These are phyloP conservation scores for Peromyscus maniculatus DNA, from an alignment of 2,113 vertebrate species.

Conservation along the genomic window DNA sequence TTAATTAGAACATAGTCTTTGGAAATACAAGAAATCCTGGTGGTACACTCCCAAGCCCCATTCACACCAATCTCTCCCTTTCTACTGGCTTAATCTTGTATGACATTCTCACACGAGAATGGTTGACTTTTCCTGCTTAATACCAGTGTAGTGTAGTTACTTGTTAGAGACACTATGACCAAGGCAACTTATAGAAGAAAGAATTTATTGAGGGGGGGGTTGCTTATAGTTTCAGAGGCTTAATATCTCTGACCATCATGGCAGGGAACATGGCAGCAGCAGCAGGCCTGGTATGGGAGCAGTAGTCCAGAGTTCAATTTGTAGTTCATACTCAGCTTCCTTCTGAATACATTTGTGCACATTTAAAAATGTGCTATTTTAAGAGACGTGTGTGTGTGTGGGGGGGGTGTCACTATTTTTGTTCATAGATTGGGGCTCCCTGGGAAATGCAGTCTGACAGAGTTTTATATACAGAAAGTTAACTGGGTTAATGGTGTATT, in stretches of 20 bases:
- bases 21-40: constrained; percentile 5
- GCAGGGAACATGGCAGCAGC: background rate
- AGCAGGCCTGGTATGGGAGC: background rate
- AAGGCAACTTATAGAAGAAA: background rate
- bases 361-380: background rate
- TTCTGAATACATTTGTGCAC: background rate
- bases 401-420: background rate
- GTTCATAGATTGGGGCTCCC: background rate
- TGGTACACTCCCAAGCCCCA: background rate
- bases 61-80: background rate
- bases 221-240: background rate
- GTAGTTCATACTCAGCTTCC: background rate
- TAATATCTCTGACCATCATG: background rate
- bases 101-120: background rate
- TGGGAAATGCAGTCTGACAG: background rate
- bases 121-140: background rate
- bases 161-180: background rate
- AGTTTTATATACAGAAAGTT: background rate
- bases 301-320: background rate
- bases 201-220: background rate
- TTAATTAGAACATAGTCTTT: constrained; percentile 40
- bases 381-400: too few species aligned
- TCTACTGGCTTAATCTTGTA: background rate
- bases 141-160: background rate
- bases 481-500: background rate